Base-by-base conservation (phyloP, 1,140 invertebrate genomes). In the Triops cancriformis region DNA sequence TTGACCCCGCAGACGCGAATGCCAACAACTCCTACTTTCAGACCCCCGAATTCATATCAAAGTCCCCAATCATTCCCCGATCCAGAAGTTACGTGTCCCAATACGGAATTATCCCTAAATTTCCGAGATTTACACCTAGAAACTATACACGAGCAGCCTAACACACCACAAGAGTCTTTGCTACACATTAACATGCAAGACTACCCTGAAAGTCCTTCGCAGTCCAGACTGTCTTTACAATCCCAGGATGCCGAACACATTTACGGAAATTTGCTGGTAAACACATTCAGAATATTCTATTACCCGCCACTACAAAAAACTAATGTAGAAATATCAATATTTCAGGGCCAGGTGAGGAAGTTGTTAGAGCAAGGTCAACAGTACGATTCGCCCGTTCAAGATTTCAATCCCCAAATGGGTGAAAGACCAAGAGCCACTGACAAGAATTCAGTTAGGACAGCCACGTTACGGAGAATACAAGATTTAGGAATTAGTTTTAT, bases 401-500 rank as follows among this genome's bases (percentile, higher is more conserved):
- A 23, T 31, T 28, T 7, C 27, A 42, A 26, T n/a, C 23, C 42
- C 12, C 26, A 77, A 41, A 31, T 26, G 6, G 23, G 27, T 31
- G 11, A 26, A 27, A 26, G 76, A 73, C 28, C 51, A 18, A 23
- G 14, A 64, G 12, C 27, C 9, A 1, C 18, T 1, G 42, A 27
- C 18, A 72, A 73, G 26, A 37, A 72, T 41, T 41, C 51, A n/a
- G 26, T 72, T 43, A 72, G 77, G 2, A 74, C 42, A 45, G 42
- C 72, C 11, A 74, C 73, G 14, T 45, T 78, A 72, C 72, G 74
- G 27, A 73, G 77, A 26, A 31, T 78, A 14, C 72, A 73, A 74
- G 77, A 78, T 23, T 42, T 78, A n/a, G 77, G 77, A 73, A 74
- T 78, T 41, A 78, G 77, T 73, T 78, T 78, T 43, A 45, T 78